These are phyloP conservation scores for Euzetes globulus DNA, from an alignment of 2,888 invertebrate genomes.

Conservation along the genomic window DNA sequence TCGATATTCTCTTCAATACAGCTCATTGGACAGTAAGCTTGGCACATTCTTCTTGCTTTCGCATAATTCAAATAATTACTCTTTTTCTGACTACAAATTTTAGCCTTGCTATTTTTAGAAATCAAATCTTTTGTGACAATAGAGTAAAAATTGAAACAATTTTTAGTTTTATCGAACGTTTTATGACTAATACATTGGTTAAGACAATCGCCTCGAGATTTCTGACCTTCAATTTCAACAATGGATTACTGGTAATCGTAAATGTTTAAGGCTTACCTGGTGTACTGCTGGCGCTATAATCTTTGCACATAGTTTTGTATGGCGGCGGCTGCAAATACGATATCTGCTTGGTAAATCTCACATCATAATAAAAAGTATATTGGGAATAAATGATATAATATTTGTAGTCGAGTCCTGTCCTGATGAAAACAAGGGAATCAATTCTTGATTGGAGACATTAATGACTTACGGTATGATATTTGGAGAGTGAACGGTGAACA, in stretches of 20 bases:
- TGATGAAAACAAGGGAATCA: not conserved
- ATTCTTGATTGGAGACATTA: not conserved
- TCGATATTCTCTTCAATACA: not conserved
- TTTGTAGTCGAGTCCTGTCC: not conserved
- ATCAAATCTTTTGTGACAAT: not conserved
- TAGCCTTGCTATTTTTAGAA: not conserved
- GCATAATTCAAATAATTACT: not conserved
- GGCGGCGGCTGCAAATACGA: not conserved
- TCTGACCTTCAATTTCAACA: not conserved
- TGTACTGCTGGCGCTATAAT: not conserved
- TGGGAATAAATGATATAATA: not conserved
- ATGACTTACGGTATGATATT: not conserved
- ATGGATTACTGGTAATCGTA: no score
- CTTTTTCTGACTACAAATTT: not conserved
- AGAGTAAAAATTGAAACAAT: not conserved
- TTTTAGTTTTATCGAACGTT: not conserved
- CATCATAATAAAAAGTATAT: not conserved
- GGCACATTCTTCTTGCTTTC: not conserved
- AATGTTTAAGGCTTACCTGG: not conserved
- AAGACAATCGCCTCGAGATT: slow-evolving; percentile 19
- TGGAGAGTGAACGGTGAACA: not conserved
- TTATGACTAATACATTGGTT: slow-evolving; percentile 7
- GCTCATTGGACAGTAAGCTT: not conserved
- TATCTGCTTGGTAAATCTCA: not conserved
- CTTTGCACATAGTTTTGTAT: not conserved